Evolutionary conservation across 2,888 invertebrate genomes (phyloP).

Genomic region (Philaethria dido): DNA sequence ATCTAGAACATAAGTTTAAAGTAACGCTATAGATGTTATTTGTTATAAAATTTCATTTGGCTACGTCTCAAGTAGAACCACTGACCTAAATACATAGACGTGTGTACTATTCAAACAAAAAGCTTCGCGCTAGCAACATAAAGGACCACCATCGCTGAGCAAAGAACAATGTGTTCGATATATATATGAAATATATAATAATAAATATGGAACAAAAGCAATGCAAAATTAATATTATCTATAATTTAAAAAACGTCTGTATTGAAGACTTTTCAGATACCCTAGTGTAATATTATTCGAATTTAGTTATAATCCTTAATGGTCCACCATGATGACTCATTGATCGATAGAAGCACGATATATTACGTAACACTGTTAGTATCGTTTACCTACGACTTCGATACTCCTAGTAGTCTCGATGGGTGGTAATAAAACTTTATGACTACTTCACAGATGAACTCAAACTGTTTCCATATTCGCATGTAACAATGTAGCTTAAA

Average conservation of each 20-base stretch:
- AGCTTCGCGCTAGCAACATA: constrained; percentile 12
- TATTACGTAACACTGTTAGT: constrained; percentile 13
- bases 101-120: constrained; percentile 11
- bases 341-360: constrained; percentile 8
- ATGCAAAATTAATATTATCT: background rate
- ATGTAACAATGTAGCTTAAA: too few relatives aligned
- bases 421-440: constrained; percentile 6
- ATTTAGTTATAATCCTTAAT: background rate
- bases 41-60: constrained; percentile 17
- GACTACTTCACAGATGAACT: background rate
- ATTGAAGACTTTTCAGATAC: background rate
- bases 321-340: background rate
- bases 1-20: background rate
- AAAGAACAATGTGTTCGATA: constrained; percentile 1
- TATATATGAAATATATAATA: constrained; percentile 1
- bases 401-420: background rate
- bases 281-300: background rate
- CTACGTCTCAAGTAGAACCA: constrained; percentile 15
- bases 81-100: constrained; percentile 11
- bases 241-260: background rate
- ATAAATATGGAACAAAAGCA: background rate
- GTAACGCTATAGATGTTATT: background rate
- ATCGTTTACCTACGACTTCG: background rate
- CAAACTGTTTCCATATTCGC: too few relatives aligned
- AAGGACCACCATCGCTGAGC: constrained; percentile 15